Evolutionary conservation across 1,140 invertebrate species (phyloP).

Genomic region (Ceratoteleas bidentatus): DNA sequence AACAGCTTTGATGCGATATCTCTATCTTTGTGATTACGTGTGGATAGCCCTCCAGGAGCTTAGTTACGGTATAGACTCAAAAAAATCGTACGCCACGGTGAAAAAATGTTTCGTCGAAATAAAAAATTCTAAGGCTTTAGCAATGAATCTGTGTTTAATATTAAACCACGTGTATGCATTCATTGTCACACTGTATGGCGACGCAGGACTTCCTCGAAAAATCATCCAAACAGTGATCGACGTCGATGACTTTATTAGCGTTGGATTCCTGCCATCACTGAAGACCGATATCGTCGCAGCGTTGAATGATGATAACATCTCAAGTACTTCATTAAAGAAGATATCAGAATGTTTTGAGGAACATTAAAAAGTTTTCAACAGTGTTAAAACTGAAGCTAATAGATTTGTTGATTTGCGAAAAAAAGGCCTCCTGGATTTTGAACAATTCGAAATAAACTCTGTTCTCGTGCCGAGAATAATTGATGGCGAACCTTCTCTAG

Average conservation of each 20-base stretch:
- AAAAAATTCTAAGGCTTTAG: neutral
- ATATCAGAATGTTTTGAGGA: constrained; percentile 18
- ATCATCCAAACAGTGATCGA: constrained; percentile 12
- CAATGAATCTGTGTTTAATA: neutral
- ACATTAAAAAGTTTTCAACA: constrained; percentile 14
- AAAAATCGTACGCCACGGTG: constrained; percentile 15
- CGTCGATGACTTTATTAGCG: constrained; percentile 6
- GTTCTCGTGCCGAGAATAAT: constrained; percentile 7
- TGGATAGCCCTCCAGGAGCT: constrained; percentile 36
- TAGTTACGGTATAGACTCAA: constrained; percentile 13
- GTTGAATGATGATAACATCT: constrained; percentile 15
- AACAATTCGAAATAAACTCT: constrained; percentile 17
- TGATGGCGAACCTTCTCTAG: constrained; percentile 8
- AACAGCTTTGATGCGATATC: constrained; percentile 17
- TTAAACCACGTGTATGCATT: constrained; percentile 5
- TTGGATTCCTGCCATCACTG: constrained; percentile 12
- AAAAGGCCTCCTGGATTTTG: constrained; percentile 21
- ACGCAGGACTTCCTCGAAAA: constrained; percentile 9
- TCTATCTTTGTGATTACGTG: constrained; percentile 27
- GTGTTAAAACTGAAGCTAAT: constrained; percentile 19
- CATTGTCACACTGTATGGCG: constrained; percentile 13
- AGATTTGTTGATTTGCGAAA: constrained; percentile 24
- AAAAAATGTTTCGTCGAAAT: constrained; percentile 12
- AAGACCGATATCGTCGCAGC: constrained; percentile 9
- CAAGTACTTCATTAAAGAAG: constrained; percentile 4